A percentile compares a stretch with the other conserved stretches of the same genome.
Evolutionary conservation across 1,140 invertebrate species (phyloP).

Genomic region (Trichogramma pretiosum): DNA sequence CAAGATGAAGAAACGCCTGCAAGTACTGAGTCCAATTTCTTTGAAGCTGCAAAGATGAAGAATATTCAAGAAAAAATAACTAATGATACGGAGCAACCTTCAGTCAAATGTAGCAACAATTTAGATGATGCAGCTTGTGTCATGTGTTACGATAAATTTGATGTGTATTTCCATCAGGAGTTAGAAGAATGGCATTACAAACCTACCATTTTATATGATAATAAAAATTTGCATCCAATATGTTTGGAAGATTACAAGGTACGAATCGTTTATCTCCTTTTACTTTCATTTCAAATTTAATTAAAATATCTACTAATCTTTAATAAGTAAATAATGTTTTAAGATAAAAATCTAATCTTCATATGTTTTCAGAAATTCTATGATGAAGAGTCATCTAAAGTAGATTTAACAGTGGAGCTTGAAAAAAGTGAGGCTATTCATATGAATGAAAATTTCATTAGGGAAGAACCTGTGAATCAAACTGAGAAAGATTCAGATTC

Average conservation of each 20-base stretch:
- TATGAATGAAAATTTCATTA: slow-evolving; percentile 24
- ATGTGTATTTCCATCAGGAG: slow-evolving; percentile 91
- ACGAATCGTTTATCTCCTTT: slow-evolving; percentile 12
- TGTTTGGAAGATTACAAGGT: slow-evolving; percentile 87
- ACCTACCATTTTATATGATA: slow-evolving; percentile 69
- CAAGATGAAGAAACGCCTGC: slow-evolving; percentile 90
- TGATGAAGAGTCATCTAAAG: background rate
- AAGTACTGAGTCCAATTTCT: slow-evolving; percentile 52
- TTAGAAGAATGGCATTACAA: slow-evolving; percentile 90
- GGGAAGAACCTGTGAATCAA: slow-evolving; percentile 28
- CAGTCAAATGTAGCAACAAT: slow-evolving; percentile 54
- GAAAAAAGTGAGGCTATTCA: slow-evolving; percentile 23
- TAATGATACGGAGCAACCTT: slow-evolving; percentile 44
- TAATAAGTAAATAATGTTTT: background rate
- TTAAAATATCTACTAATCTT: slow-evolving; percentile 3
- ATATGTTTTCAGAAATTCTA: slow-evolving; percentile 4
- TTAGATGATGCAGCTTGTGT: slow-evolving; percentile 61
- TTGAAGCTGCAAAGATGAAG: slow-evolving; percentile 74
- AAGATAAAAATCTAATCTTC: slow-evolving; percentile 15
- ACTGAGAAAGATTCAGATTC: background rate
- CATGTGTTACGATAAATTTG: slow-evolving; percentile 84
- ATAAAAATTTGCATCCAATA: slow-evolving; percentile 78
- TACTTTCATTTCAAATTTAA: background rate
- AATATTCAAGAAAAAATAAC: slow-evolving; percentile 66
- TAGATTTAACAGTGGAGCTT: background rate